Evolutionary conservation across 2,888 invertebrate species (phyloP), one percentile per base, ranked within the genome.

Genomic region (Clistopyga incitator): DNA sequence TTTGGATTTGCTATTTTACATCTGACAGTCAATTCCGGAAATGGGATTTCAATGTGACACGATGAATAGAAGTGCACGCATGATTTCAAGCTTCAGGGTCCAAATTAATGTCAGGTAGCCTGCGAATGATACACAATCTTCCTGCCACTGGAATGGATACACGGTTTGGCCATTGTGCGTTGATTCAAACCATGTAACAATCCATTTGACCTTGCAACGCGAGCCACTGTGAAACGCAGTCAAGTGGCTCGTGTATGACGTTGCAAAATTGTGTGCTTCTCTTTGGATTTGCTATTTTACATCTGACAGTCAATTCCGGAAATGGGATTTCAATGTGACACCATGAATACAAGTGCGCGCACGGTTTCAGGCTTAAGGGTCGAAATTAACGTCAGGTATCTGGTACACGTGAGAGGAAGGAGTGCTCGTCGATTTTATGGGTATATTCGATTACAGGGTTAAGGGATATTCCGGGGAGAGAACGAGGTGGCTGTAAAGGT

Each of bases 341-440:
- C 13, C 56, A 29, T 4, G 10, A 2, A 59, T 29, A 25, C 25
- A 15, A 29, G 56, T 59, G 56, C 0, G 29, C 4, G 15, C 59
- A 34, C 42, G 8, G 13, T 18, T 65, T 13, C 23, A 42, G 42
- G n/a, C n/a, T n/a, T n/a, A n/a, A n/a, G n/a, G 20, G 34, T 59
- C 59, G 54, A 50, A 70, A 78, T 68, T 47, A 78, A 70, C 47
- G 68, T 61, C 47, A 34, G 52, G 52, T 70, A 56, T 15, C 47
- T 76, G 65, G 65, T 25, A 67, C 70, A 47, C 61, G 68, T 23
- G 67, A 78, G 59, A 70, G 70, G 78, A 59, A 38, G 50, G 47
- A 15, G 38, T 20, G 18, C 68, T 23, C 59, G 78, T 70, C 65
- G 61, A 78, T 70, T 70, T 70, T 67, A 78, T 34, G 52, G 67